phyloP scores from a whole-genome alignment of 2,888 invertebrate genomes.

The Kuschelorhynchus macadamiae region DNA sequence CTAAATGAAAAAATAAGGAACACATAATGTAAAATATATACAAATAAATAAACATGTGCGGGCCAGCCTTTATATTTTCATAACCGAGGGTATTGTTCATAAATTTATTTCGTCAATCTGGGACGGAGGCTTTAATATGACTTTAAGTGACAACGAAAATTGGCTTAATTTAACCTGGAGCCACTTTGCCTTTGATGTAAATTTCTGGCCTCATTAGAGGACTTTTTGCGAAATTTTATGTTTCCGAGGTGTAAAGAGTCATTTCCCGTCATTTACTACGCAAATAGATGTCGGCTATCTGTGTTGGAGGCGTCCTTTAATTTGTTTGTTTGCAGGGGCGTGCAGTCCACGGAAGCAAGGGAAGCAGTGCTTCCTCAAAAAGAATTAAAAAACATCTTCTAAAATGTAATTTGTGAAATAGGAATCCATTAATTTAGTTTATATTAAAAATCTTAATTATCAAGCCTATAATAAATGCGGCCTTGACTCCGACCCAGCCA shows the following conservation, averaged over 20 bases:
- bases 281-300: background rate
- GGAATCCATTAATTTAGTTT: too few species aligned
- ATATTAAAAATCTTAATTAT: too few species aligned
- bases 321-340: background rate
- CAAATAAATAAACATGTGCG: too few species aligned
- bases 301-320: background rate
- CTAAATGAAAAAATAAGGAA: too few species aligned
- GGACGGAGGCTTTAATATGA: slow-evolving; percentile 7
- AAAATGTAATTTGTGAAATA: too few species aligned
- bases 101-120: slow-evolving; percentile 15
- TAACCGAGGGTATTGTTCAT: background rate
- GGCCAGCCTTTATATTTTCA: too few species aligned
- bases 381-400: too few species aligned
- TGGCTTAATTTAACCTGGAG: slow-evolving; percentile 46
- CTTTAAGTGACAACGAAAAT: slow-evolving; percentile 48
- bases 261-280: slow-evolving; percentile 36
- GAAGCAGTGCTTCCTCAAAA: too few species aligned
- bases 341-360: too few species aligned
- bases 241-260: slow-evolving; percentile 44
- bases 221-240: slow-evolving; percentile 48
- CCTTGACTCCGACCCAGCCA: too few species aligned
- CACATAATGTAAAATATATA: too few species aligned
- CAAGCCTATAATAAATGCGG: too few species aligned
- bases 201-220: slow-evolving; percentile 41
- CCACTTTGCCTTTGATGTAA: slow-evolving; percentile 43